Conservation (phyloP, 1,140 invertebrate species). For the Diachasmimorpha longicaudata region DNA sequence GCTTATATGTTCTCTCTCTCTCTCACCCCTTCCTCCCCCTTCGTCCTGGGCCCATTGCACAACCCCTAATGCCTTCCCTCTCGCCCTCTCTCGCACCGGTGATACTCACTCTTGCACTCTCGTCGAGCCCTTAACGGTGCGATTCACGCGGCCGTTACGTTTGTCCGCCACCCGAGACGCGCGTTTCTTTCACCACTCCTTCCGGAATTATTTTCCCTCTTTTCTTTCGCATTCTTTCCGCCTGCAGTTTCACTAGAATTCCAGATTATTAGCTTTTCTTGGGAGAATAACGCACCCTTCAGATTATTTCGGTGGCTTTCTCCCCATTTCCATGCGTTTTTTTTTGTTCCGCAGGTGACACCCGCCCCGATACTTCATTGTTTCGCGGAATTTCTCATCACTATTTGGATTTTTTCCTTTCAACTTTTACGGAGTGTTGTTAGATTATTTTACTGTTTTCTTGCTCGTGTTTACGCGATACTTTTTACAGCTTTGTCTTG, state of each 20-base stretch:
- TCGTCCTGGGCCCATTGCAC: neutral
- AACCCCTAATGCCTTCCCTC: neutral
- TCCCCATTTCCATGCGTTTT: neutral
- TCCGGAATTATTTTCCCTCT: neutral
- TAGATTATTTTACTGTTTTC: too few species aligned
- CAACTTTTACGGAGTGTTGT: too few species aligned
- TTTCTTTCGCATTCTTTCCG: neutral
- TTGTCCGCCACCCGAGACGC: conserved; percentile 5
- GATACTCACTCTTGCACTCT: neutral
- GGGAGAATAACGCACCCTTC: conserved; percentile 13
- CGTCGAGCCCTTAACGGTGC: conserved; percentile 14
- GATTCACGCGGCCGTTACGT: conserved; percentile 23
- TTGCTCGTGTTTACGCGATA: too few species aligned
- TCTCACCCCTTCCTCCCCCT: neutral
- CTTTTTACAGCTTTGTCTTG: too few species aligned
- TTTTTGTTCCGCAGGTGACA: neutral
- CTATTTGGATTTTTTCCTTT: too few species aligned
- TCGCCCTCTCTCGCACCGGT: neutral
- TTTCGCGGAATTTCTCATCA: neutral
- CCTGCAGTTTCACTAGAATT: neutral
- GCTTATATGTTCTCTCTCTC: neutral
- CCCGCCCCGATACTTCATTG: neutral
- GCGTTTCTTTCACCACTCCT: conserved; percentile 15
- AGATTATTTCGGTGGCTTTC: neutral
- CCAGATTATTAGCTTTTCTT: conserved; percentile 24